Percentiles rank a stretch among this genome's conserved stretches.
phyloP scores from a whole-genome alignment of 2,797 vertebrate genomes.

The Melopsittacus undulatus region DNA sequence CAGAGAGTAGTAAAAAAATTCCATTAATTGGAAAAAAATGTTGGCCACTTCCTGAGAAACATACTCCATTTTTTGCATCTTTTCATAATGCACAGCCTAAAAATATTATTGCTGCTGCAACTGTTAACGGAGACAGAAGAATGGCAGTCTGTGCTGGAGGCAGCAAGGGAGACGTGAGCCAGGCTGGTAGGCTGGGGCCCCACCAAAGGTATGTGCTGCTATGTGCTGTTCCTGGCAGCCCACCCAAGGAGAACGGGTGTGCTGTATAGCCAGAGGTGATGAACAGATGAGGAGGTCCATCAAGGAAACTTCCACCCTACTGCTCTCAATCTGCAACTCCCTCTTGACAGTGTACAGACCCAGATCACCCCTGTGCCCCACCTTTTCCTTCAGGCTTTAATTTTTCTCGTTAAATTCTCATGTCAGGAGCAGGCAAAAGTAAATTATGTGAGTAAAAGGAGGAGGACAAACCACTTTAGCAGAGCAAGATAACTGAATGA shows the following conservation, averaged over 20 bases:
- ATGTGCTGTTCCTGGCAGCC: slow-evolving; percentile 86
- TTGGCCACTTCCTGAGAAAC: slow-evolving; percentile 15
- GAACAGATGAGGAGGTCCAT: slow-evolving; percentile 79
- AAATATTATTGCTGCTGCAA: slow-evolving; percentile 50
- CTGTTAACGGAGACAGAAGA: slow-evolving; percentile 63
- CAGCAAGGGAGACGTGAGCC: slow-evolving; percentile 71
- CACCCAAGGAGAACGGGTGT: slow-evolving; percentile 85
- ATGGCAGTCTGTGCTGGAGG: slow-evolving; percentile 80
- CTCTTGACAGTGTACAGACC: background rate
- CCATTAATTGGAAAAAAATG: background rate
- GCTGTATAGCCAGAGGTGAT: slow-evolving; percentile 83
- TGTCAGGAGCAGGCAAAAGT: slow-evolving; percentile 28
- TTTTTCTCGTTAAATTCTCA: slow-evolving; percentile 29
- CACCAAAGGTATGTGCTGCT: slow-evolving; percentile 80
- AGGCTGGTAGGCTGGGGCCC: slow-evolving; percentile 82
- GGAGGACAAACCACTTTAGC: background rate
- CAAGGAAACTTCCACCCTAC: slow-evolving; percentile 75
- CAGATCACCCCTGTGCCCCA: background rate
- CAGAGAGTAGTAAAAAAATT: slow-evolving; percentile 2
- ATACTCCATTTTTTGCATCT: background rate
- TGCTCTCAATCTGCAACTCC: slow-evolving; percentile 70
- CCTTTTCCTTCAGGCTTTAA: background rate
- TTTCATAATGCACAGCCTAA: slow-evolving; percentile 43
- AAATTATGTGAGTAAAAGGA: background rate
- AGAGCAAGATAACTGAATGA: background rate